phyloP scores from a whole-genome alignment of 2,797 vertebrate species.

The Alauda arvensis region DNA sequence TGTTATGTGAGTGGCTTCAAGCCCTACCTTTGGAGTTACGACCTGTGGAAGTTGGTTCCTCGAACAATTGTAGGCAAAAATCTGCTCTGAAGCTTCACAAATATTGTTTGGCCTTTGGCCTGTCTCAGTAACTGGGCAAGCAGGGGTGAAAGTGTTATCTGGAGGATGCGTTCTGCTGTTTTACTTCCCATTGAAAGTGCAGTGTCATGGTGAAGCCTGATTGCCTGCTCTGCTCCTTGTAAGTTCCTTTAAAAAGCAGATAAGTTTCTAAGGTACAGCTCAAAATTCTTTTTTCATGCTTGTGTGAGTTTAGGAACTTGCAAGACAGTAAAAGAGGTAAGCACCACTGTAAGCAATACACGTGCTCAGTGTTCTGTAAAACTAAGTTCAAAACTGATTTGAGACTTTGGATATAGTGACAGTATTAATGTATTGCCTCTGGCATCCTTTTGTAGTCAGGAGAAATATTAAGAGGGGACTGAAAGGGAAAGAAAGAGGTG shows the following conservation, averaged over 20 bases:
- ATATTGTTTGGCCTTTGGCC: background rate
- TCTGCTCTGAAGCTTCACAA: constrained; percentile 4
- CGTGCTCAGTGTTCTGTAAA: background rate
- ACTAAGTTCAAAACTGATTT: background rate
- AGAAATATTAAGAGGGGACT: background rate
- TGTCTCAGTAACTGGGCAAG: background rate
- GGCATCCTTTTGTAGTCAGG: background rate
- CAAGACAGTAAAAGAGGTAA: background rate
- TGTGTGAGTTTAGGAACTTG: background rate
- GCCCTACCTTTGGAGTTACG: background rate
- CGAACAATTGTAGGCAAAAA: background rate
- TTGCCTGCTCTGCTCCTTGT: background rate
- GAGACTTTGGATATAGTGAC: background rate
- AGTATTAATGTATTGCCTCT: background rate
- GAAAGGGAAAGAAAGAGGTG: background rate
- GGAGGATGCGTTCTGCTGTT: constrained; percentile 39
- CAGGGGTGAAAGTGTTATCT: constrained; percentile 14
- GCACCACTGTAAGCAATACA: background rate
- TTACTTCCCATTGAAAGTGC: constrained; percentile 45
- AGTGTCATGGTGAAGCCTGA: constrained; percentile 34
- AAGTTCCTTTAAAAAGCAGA: constrained; percentile 8
- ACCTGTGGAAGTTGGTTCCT: background rate
- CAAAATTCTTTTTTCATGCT: background rate
- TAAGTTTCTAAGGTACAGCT: background rate
- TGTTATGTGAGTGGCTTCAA: background rate